Evolutionary conservation across 1,140 invertebrate genomes (phyloP), one percentile per base, ranked within the genome.

Genomic region (Carcinoscorpius rotundicauda): DNA sequence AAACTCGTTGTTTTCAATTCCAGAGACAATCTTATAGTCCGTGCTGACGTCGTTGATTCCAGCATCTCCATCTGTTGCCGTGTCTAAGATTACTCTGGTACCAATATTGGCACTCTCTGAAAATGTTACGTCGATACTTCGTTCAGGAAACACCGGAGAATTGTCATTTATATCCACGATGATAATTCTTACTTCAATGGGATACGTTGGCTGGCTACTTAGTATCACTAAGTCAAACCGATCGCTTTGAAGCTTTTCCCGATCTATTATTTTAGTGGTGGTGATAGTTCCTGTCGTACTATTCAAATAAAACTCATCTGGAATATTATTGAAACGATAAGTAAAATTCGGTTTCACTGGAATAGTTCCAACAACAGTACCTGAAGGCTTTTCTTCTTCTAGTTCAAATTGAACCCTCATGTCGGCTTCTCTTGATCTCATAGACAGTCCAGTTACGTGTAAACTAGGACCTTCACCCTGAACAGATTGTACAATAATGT

Each of bases 151-250:
- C 75, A 87, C 85, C 0, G 91, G 91, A 50, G 86, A 81, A 78
- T 95, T 92, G 76, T 95, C 91, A 76, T 94, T 94, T 29, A 93
- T 82, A 75, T 96, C 91, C 3, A 86, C 76, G 3, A 96, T 87
- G 9, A 86, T 78, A 66, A 95, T 89, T 65, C 89, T 80, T 9
- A 95, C 91, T 76, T 94, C 91, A 64, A 95, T 91, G 0, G 91
- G 91, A 76, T 94, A 94, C 0, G 90, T 94, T 4, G 92, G 91
- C 73, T 93, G 90, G 73, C 89, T 93, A 6, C 90, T 93, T 11
- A 94, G 78, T 4, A 94, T 87, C n/a, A 95, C 91, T 62, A 94
- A 80, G 73, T 93, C 91, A 75, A 91, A 93, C 50, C 88, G 82
- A 71, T 93, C 89, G 67, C 81, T 86, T 3, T 64, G 49, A 61